Conservation (phyloP, 2,888 invertebrate genomes). For the Ormyrus labotus region DNA sequence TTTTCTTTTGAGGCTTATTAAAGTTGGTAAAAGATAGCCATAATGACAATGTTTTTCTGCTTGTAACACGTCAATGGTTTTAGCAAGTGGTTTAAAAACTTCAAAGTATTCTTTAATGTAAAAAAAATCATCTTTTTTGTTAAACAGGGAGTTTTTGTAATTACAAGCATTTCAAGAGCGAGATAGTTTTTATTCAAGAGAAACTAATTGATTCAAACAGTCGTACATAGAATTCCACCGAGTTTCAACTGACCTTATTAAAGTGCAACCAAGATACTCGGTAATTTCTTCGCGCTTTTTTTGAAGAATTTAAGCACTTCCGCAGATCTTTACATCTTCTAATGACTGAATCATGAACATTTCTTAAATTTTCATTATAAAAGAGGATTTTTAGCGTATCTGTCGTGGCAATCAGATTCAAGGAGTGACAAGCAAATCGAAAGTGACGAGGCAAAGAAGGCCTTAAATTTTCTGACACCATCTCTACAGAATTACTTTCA, state of each 20-base stretch:
- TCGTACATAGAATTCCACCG: neutral
- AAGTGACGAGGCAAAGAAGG: neutral
- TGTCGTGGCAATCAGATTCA: constrained; percentile 1
- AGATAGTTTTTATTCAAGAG: no score
- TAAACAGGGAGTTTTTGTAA: no score
- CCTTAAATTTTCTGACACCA: no score
- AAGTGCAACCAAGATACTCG: neutral
- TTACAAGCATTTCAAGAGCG: no score
- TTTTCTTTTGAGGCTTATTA: no score
- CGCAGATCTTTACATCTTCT: constrained; percentile 3
- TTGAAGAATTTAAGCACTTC: neutral
- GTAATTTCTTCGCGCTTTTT: neutral
- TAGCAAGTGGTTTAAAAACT: no score
- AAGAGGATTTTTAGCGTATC: neutral
- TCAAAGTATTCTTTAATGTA: no score
- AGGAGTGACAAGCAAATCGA: neutral
- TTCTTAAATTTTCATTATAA: neutral
- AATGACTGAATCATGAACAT: neutral
- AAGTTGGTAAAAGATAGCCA: no score
- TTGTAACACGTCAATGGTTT: no score
- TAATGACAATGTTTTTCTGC: no score
- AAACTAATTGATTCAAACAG: neutral
- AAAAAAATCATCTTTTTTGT: no score
- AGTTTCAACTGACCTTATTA: neutral
- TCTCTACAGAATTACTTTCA: no score